Percentiles rank a stretch among this genome's conserved stretches.
These are phyloP conservation scores for Imbricaverruca yamaguchii DNA, from an alignment of 2,888 invertebrate species.

Conservation along the genomic window DNA sequence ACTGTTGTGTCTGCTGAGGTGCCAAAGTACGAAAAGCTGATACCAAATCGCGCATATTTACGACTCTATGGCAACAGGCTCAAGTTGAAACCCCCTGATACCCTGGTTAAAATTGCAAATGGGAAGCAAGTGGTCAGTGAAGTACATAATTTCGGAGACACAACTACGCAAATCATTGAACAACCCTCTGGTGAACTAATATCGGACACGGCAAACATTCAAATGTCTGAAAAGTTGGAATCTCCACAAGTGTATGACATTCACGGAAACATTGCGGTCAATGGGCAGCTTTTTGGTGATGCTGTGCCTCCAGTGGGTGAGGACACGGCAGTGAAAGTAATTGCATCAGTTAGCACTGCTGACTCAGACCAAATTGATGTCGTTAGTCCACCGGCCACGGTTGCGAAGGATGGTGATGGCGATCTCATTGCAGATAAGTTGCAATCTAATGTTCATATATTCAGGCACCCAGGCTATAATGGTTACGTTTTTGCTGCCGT, in stretches of 20 bases:
- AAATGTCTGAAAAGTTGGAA: background rate
- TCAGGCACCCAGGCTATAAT: background rate
- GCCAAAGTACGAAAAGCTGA: background rate
- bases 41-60: background rate
- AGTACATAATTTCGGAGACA: background rate
- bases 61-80: background rate
- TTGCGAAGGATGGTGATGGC: background rate
- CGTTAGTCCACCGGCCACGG: background rate
- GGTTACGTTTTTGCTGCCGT: background rate
- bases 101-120: background rate
- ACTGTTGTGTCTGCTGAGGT: background rate
- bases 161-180: background rate
- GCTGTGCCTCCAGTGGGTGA: background rate
- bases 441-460: background rate
- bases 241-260: background rate
- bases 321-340: background rate
- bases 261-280: background rate
- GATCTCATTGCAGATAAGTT: background rate
- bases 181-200: background rate
- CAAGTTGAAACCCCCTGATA: background rate
- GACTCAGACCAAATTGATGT: background rate
- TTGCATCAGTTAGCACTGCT: background rate
- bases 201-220: background rate
- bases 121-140: background rate
- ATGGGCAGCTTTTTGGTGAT: background rate